phyloP scores from a whole-genome alignment of 2,797 vertebrate species.

The Mycteria americana region DNA sequence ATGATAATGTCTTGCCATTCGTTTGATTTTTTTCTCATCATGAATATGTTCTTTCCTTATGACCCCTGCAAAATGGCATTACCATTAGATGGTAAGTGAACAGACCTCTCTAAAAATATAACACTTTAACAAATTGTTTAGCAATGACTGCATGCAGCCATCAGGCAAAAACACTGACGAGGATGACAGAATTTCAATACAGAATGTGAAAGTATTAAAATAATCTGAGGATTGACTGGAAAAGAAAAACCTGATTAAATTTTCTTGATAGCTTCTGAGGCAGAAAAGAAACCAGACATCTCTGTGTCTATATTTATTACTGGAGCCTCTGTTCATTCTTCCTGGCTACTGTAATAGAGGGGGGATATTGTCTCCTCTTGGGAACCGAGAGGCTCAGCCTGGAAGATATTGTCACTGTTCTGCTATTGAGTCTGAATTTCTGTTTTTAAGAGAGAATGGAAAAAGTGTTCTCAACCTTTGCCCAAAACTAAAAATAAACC shows the following conservation, averaged over 20 bases:
- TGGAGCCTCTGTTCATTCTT: slow-evolving; percentile 45
- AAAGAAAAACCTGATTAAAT: slow-evolving; percentile 67
- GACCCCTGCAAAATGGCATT: slow-evolving; percentile 22
- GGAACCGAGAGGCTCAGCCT: slow-evolving; percentile 2
- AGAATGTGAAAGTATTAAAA: slow-evolving; percentile 51
- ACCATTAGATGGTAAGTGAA: slow-evolving; percentile 1
- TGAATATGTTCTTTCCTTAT: slow-evolving; percentile 17
- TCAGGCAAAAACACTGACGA: not conserved
- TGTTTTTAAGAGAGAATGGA: not conserved
- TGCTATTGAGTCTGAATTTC: slow-evolving; percentile 18
- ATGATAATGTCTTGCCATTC: not conserved
- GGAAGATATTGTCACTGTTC: slow-evolving; percentile 33
- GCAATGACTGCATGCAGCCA: slow-evolving; percentile 37
- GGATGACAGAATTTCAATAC: slow-evolving; percentile 56
- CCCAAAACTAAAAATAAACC: slow-evolving; percentile 13
- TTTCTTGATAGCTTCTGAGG: slow-evolving; percentile 53
- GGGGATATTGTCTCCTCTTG: slow-evolving; percentile 22
- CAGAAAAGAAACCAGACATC: slow-evolving; percentile 45
- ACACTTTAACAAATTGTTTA: slow-evolving; percentile 52
- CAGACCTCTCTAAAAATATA: slow-evolving; percentile 39
- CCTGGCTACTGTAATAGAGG: slow-evolving; percentile 14
- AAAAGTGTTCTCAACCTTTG: slow-evolving; percentile 15
- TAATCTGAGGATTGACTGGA: slow-evolving; percentile 53
- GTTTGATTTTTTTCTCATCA: slow-evolving; percentile 10
- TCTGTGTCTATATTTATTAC: slow-evolving; percentile 48